A percentile compares a stretch with the other conserved stretches of the same genome.
phyloP scores from a whole-genome alignment of 53 echinoderm and acorn worm genomes.

The Echinarachnius parma region DNA sequence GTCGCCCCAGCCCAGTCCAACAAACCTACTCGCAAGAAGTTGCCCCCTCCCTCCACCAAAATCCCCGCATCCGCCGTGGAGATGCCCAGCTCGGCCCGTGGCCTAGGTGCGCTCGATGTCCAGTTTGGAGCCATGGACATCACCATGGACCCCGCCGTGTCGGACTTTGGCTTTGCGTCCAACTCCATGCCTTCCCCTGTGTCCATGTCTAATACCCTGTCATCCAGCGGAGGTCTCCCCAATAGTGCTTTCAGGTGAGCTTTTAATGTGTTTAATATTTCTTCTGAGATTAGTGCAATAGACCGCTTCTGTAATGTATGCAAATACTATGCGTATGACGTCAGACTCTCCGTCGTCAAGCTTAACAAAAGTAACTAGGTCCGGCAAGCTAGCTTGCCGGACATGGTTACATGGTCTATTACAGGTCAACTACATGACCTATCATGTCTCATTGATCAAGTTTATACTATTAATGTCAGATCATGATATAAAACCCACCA shows the following conservation, averaged over 20 bases:
- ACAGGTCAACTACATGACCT: no score
- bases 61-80: slow-evolving; percentile 99
- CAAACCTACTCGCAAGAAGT: slow-evolving; percentile 87
- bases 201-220: slow-evolving; percentile 50
- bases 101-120: slow-evolving; percentile 88
- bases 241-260: slow-evolving; percentile 65
- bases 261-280: no score
- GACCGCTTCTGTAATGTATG: no score
- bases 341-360: no score
- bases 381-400: no score
- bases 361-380: no score
- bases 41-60: slow-evolving; percentile 92
- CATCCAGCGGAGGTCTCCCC: slow-evolving; percentile 65
- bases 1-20: slow-evolving; percentile 28
- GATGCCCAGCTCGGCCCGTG: slow-evolving; percentile 88
- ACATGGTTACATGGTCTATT: no score
- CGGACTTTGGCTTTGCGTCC: slow-evolving; percentile 66
- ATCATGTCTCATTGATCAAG: no score
- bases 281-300: no score
- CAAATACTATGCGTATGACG: no score
- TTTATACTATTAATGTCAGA: no score
- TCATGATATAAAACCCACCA: no score
- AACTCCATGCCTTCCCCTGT: slow-evolving; percentile 46
- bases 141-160: slow-evolving; percentile 77
- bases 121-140: slow-evolving; percentile 99